Evolutionary conservation across 23 tunicate species (phyloP).

Genomic region (Ascidia mentula): DNA sequence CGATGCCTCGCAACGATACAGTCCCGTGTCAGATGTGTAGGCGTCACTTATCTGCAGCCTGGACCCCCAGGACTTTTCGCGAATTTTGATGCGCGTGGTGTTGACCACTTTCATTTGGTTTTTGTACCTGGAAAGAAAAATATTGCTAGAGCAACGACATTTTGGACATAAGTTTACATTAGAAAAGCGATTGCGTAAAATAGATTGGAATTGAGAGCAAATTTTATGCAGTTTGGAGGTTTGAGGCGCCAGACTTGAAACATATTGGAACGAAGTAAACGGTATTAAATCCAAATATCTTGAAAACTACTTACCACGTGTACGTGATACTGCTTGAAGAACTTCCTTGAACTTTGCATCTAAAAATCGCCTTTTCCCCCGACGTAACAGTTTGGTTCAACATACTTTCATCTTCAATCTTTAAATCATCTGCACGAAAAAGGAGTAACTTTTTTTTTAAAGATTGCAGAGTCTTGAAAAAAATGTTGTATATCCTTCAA

Average conservation of each 20-base stretch:
- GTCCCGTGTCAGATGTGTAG: conserved; percentile 75
- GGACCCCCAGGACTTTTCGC: conserved; percentile 55
- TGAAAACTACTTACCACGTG: conserved; percentile 70
- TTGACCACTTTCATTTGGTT: conserved; percentile 11
- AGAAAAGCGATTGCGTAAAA: too few species aligned
- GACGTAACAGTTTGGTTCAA: conserved; percentile 54
- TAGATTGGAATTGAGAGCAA: too few species aligned
- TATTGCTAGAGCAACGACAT: background rate
- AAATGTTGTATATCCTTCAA: too few species aligned
- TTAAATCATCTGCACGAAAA: conserved; percentile 23
- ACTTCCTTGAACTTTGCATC: conserved; percentile 73
- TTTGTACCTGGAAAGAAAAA: conserved; percentile 55
- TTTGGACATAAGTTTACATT: too few species aligned
- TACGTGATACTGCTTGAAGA: conserved; percentile 38
- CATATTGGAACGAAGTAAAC: too few species aligned
- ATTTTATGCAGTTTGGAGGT: too few species aligned
- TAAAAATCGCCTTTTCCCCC: conserved; percentile 67
- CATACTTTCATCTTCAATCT: conserved; percentile 50
- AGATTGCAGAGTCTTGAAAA: too few species aligned
- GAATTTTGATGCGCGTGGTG: conserved; percentile 43
- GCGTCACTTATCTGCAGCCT: conserved; percentile 50
- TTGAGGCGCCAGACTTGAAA: too few species aligned
- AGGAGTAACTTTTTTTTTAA: background rate
- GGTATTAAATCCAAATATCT: too few species aligned
- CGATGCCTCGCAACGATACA: conserved; percentile 76